phyloP scores from a whole-genome alignment of 1,140 invertebrate species.

The Drosophila parvula region DNA sequence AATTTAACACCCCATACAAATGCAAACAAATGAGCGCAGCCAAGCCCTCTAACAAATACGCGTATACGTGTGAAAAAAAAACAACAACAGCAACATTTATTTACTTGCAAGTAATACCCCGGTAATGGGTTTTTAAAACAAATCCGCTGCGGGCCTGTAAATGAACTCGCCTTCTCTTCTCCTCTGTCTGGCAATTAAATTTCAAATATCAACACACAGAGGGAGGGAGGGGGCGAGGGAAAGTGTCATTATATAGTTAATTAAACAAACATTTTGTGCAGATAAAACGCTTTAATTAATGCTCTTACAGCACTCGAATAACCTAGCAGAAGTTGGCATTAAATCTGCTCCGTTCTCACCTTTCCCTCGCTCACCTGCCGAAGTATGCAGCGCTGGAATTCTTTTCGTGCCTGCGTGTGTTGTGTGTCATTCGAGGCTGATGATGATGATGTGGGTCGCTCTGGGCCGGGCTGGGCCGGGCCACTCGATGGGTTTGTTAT shows the following conservation, averaged over 20 bases:
- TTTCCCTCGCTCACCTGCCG: slow-evolving; percentile 41
- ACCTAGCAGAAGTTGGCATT: slow-evolving; percentile 41
- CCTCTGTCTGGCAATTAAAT: slow-evolving; percentile 67
- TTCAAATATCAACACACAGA: slow-evolving; percentile 68
- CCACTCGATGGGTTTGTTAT: slow-evolving; percentile 1
- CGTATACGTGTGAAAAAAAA: slow-evolving; percentile 20
- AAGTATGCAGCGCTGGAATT: slow-evolving; percentile 61
- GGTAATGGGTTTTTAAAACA: slow-evolving; percentile 81
- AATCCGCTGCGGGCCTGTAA: slow-evolving; percentile 76
- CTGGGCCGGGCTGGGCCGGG: slow-evolving; percentile 10
- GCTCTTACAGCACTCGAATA: slow-evolving; percentile 42
- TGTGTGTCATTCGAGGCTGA: slow-evolving; percentile 4
- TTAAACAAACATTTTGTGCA: slow-evolving; percentile 77
- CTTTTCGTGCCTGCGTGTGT: slow-evolving; percentile 20
- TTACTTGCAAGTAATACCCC: slow-evolving; percentile 80
- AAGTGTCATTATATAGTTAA: slow-evolving; percentile 74
- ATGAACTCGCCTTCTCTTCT: slow-evolving; percentile 29
- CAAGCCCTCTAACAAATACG: slow-evolving; percentile 21
- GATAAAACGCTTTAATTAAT: slow-evolving; percentile 78
- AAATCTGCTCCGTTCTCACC: slow-evolving; percentile 14
- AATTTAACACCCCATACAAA: slow-evolving; percentile 79
- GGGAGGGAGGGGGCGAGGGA: slow-evolving; percentile 7
- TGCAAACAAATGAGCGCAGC: slow-evolving; percentile 75
- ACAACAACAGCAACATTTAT: slow-evolving; percentile 74
- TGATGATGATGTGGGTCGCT: slow-evolving; percentile 22